Conservation (phyloP, 2,888 invertebrate genomes). For the Dysmachus trigonus region DNA sequence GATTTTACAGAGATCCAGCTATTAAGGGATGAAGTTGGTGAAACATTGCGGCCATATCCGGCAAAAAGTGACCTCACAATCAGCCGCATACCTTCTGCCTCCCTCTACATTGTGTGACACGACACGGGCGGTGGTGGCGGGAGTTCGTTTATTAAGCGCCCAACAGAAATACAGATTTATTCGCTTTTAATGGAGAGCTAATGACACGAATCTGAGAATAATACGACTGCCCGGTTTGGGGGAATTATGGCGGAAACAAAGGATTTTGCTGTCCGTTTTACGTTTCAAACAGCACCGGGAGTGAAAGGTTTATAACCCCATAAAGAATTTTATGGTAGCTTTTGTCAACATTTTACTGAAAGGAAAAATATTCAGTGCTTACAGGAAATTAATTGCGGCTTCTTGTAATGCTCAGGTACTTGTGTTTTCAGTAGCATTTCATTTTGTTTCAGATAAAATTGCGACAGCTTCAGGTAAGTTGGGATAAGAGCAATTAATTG, state of each 20-base stretch:
- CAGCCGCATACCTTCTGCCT: not conserved
- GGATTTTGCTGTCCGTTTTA: not conserved
- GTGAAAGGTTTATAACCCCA: not conserved
- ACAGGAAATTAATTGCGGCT: not conserved
- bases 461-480: not conserved
- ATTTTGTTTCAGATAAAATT: not conserved
- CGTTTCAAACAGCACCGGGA: not conserved
- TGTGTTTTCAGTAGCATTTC: not conserved
- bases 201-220: not conserved
- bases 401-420: not conserved
- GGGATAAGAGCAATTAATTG: not conserved
- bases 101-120: not conserved
- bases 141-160: not conserved
- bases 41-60: not conserved
- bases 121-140: too few relatives aligned
- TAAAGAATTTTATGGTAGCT: not conserved
- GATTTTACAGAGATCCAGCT: slow-evolving; percentile 2
- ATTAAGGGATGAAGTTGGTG: not conserved
- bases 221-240: not conserved
- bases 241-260: not conserved
- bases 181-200: not conserved
- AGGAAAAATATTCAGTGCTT: not conserved
- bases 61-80: not conserved
- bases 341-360: not conserved
- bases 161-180: not conserved